Conservation (phyloP, 2,888 invertebrate species). For the Plagodis dolabraria region DNA sequence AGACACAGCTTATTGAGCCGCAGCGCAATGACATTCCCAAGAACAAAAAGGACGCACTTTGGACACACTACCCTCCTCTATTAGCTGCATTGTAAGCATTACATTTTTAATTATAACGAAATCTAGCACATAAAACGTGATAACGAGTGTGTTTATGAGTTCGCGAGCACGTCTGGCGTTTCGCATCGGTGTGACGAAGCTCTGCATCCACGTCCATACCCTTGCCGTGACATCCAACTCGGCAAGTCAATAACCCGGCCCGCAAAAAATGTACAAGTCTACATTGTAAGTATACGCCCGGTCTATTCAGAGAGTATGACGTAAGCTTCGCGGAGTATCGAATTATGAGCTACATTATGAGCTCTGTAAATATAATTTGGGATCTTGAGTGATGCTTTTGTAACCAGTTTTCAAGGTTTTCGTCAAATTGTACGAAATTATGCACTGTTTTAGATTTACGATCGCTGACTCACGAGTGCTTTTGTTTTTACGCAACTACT, state of each 20-base stretch:
- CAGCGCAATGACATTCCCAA: conserved; percentile 7
- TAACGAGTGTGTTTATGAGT: conserved; percentile 27
- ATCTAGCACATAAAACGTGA: conserved; percentile 33
- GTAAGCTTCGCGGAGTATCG: conserved; percentile 57
- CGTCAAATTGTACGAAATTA: conserved; percentile 31
- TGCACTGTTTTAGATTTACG: conserved; percentile 6
- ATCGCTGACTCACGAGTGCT: not conserved
- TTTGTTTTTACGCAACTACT: too few relatives aligned
- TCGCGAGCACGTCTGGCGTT: conserved; percentile 31
- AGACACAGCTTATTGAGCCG: not conserved
- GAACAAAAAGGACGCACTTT: conserved; percentile 1
- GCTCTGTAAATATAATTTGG: conserved; percentile 47
- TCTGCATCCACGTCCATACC: conserved; percentile 55
- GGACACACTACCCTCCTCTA: conserved; percentile 1
- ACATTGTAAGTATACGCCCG: conserved; percentile 67
- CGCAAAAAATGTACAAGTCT: conserved; percentile 74
- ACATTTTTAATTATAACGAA: conserved; percentile 29
- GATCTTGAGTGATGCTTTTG: conserved; percentile 38
- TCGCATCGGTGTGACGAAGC: conserved; percentile 42
- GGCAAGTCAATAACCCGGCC: conserved; percentile 74
- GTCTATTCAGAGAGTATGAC: conserved; percentile 76
- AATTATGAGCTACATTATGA: conserved; percentile 56
- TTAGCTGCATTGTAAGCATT: conserved; percentile 6
- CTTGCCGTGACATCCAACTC: conserved; percentile 79
- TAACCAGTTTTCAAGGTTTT: conserved; percentile 45